Evolutionary conservation across 2,888 invertebrate species (phyloP).

Genomic region (Limenitis camilla): DNA sequence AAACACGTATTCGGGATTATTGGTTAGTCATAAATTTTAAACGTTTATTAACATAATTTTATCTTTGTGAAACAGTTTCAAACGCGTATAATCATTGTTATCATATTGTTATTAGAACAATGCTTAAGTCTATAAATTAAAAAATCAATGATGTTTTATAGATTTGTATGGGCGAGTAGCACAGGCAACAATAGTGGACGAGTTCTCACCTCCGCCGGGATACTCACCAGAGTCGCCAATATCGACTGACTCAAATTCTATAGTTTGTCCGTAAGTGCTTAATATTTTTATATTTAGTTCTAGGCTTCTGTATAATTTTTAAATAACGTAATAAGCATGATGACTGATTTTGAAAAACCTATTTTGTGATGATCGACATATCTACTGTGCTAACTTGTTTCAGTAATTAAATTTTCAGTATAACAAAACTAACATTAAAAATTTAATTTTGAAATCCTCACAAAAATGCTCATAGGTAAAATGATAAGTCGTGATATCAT

Average conservation of each 20-base stretch:
- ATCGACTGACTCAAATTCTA: constrained; percentile 83
- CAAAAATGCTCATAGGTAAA: too few relatives aligned
- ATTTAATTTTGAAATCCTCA: too few relatives aligned
- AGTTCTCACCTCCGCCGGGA: constrained; percentile 75
- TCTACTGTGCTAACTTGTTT: too few relatives aligned
- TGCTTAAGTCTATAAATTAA: too few relatives aligned
- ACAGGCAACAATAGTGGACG: constrained; percentile 90
- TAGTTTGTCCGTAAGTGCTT: constrained; percentile 58
- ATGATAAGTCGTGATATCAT: too few relatives aligned
- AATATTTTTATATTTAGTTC: not conserved
- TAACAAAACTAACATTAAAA: too few relatives aligned
- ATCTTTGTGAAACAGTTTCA: too few relatives aligned
- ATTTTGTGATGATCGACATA: too few relatives aligned
- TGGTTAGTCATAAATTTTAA: constrained; percentile 45
- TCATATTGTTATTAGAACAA: too few relatives aligned
- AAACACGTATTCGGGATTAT: constrained; percentile 93
- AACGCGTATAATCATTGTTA: too few relatives aligned
- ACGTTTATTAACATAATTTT: not conserved
- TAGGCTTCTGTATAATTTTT: not conserved
- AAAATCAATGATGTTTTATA: constrained; percentile 26
- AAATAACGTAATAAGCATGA: not conserved
- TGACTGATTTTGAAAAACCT: too few relatives aligned
- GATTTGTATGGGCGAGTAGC: constrained; percentile 97
- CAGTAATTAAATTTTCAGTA: too few relatives aligned
- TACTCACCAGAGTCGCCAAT: constrained; percentile 76